These are phyloP conservation scores for Cephus sareptanus DNA, from an alignment of 2,888 invertebrate species.

Conservation along the genomic window DNA sequence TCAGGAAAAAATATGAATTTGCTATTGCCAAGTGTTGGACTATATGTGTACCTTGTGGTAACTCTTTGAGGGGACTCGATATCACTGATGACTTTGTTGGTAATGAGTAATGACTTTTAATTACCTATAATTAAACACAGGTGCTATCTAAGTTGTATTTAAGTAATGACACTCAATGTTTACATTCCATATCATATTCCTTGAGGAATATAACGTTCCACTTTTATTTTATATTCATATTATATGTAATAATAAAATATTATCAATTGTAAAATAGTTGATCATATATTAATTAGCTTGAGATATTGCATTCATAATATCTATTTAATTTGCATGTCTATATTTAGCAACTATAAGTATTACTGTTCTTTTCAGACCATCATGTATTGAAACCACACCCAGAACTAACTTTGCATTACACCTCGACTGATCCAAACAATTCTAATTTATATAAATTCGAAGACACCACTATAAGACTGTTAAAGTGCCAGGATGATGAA, in stretches of 20 bases:
- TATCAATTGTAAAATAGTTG: neutral
- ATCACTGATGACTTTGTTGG: slow-evolving; percentile 45
- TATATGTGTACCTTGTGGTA: slow-evolving; percentile 46
- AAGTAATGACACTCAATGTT: neutral
- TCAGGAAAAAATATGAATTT: slow-evolving; percentile 41
- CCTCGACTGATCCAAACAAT: slow-evolving; percentile 28
- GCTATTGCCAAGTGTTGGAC: slow-evolving; percentile 48
- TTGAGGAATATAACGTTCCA: neutral
- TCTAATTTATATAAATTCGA: slow-evolving; percentile 32
- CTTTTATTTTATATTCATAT: no score
- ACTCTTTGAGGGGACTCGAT: slow-evolving; percentile 37
- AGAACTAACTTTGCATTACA: slow-evolving; percentile 27
- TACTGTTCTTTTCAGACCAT: slow-evolving; percentile 40
- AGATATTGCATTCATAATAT: neutral
- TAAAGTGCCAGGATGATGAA: slow-evolving; percentile 23
- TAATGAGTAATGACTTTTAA: slow-evolving; percentile 22
- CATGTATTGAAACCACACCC: slow-evolving; percentile 39
- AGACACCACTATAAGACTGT: slow-evolving; percentile 25
- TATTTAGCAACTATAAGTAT: neutral
- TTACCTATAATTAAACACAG: neutral
- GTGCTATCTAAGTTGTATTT: neutral
- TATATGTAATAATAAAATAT: no score
- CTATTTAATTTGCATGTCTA: neutral
- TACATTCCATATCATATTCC: neutral
- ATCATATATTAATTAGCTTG: slow-evolving; percentile 10